phyloP scores from a whole-genome alignment of 2,888 invertebrate species.

The Zhuqinia jingwanae region DNA sequence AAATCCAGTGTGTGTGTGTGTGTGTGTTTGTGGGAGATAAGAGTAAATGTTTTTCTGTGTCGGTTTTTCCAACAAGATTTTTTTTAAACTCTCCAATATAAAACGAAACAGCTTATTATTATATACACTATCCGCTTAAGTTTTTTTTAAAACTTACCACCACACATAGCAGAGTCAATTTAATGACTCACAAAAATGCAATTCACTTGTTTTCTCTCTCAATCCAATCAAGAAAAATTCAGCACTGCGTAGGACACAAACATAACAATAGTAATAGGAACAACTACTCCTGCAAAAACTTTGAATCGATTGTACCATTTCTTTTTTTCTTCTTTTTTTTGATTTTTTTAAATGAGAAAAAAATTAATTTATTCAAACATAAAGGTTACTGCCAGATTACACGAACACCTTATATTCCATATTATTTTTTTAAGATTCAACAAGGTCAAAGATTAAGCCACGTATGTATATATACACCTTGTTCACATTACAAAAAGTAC shows the following conservation, averaged over 20 bases:
- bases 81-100: too few relatives aligned
- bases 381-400: slow-evolving; percentile 29
- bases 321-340: not conserved
- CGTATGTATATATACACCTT: too few relatives aligned
- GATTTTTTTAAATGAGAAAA: not conserved
- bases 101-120: not conserved
- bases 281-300: not conserved
- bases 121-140: slow-evolving; percentile 14
- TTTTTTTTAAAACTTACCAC: slow-evolving; percentile 51
- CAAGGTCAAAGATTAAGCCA: slow-evolving; percentile 35
- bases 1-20: slow-evolving; percentile 49
- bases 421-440: slow-evolving; percentile 3
- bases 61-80: slow-evolving; percentile 14
- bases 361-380: slow-evolving; percentile 30
- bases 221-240: slow-evolving; percentile 30
- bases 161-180: slow-evolving; percentile 44
- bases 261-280: not conserved
- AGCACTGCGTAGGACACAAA: not conserved
- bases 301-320: slow-evolving; percentile 22
- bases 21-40: slow-evolving; percentile 51
- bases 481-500: not conserved
- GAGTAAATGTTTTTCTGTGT: slow-evolving; percentile 53
- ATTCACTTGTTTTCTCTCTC: not conserved
- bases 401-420: slow-evolving; percentile 19
- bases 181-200: slow-evolving; percentile 47